phyloP scores from a whole-genome alignment of 2,888 invertebrate species.

The Microctonus brassicae region DNA sequence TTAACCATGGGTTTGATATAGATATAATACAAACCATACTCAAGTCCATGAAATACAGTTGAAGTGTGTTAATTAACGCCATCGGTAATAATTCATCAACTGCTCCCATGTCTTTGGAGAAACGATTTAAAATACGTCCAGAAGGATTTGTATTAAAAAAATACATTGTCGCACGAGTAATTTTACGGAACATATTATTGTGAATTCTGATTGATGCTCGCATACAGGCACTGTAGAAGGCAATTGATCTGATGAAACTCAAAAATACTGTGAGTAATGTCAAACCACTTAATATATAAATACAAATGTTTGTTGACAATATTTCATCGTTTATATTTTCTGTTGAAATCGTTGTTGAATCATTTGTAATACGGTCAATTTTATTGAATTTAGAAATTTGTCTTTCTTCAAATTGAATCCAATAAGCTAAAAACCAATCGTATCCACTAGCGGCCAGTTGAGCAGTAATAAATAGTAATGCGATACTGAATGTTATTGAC shows the following conservation, averaged over 20 bases:
- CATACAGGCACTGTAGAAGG: constrained; percentile 80
- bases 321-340: background rate
- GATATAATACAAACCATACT: constrained; percentile 86
- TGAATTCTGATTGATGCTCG: constrained; percentile 84
- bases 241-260: constrained; percentile 69
- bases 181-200: constrained; percentile 86
- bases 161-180: constrained; percentile 84
- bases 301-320: constrained; percentile 67
- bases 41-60: constrained; percentile 84
- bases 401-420: constrained; percentile 71
- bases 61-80: constrained; percentile 76
- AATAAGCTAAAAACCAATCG: constrained; percentile 85
- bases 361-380: background rate
- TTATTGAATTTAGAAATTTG: background rate
- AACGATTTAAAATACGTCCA: constrained; percentile 86
- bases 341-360: background rate
- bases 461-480: constrained; percentile 76
- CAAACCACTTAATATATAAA: constrained; percentile 72
- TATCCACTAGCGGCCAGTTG: constrained; percentile 81
- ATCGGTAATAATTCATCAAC: constrained; percentile 77
- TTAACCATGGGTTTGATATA: constrained; percentile 80
- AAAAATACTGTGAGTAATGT: constrained; percentile 67
- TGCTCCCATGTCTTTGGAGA: constrained; percentile 89
- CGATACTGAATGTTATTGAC: constrained; percentile 73
- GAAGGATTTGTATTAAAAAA: constrained; percentile 92